A percentile compares a stretch with the other conserved stretches of the same genome.
phyloP scores from a whole-genome alignment of 1,140 invertebrate genomes.

The Telenomus remus region DNA sequence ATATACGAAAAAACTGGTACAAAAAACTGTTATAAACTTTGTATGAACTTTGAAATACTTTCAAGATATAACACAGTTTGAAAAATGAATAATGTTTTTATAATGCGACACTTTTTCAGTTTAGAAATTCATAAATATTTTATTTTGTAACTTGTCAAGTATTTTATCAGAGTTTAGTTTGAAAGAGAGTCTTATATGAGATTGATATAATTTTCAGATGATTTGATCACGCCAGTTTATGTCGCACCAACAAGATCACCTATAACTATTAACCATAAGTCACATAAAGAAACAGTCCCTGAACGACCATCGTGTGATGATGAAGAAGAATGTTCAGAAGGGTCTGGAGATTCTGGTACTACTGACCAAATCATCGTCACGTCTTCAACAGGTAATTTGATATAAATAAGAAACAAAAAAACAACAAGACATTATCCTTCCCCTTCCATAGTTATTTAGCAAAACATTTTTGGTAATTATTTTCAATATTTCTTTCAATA shows the following conservation, averaged over 20 bases:
- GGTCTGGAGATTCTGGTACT: slow-evolving; percentile 81
- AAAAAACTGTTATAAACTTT: slow-evolving; percentile 46
- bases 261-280: slow-evolving; percentile 75
- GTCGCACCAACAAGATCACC: slow-evolving; percentile 87
- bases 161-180: too few species aligned
- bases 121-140: too few species aligned
- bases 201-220: slow-evolving; percentile 82
- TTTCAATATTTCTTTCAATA: too few species aligned
- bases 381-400: slow-evolving; percentile 73
- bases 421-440: background rate
- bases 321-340: slow-evolving; percentile 85
- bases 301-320: slow-evolving; percentile 80
- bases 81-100: too few species aligned
- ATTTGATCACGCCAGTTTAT: slow-evolving; percentile 94
- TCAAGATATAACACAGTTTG: too few species aligned
- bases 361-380: slow-evolving; percentile 79
- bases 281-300: slow-evolving; percentile 66
- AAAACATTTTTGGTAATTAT: too few species aligned
- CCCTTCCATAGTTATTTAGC: too few species aligned
- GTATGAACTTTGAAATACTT: slow-evolving; percentile 56
- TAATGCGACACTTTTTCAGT: too few species aligned
- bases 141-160: too few species aligned
- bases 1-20: slow-evolving; percentile 85
- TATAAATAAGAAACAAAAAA: slow-evolving; percentile 41
- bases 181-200: too few species aligned